Base-by-base conservation (phyloP, 2,797 vertebrate genomes). In the Helicolenus hilgendorfi region DNA sequence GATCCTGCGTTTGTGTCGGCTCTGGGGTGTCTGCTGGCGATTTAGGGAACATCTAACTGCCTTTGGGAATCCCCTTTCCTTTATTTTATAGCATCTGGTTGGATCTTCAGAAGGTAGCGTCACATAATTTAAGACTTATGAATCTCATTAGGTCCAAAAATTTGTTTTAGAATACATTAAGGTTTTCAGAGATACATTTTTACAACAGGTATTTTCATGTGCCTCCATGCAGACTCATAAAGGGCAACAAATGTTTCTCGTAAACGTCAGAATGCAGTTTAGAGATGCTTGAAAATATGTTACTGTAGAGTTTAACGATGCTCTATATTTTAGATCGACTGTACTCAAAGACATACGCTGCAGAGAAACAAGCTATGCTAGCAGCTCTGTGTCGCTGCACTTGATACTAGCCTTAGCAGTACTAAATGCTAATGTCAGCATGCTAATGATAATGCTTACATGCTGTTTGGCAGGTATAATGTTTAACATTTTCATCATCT, bases 1-100 rank as follows among this genome's bases (percentile, higher is more conserved):
- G 55, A 89, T 88, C 88, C 77, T 45, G 76, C 67, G n/a, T 82
- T 77, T 84, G 77, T 86, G 74, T 72, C 26, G 1, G 74, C 60
- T 83, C 22, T 15, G 5, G 70, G 24, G 81, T 72, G 75, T 81
- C 72, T 86, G 63, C 2, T 4, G 68, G 31, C 86, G 81, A 82
- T 87, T 90, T 73, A 73, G 33, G 45, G 58, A 15, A 27, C 62
- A 41, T 81, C 64, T 67, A 89, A 76, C 59, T 45, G 77, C 53
- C 62, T 85, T 83, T 41, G 83, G 15, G 79, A 81, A 38, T 24
- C 70, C 70, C 41, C 77, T 41, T 63, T 27, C 33, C 85, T 41
- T 70, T 4, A 77, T 60, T 77, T 60, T 70, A 81, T 18, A 71
- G 59, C 45, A 70, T 49, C 14, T 36, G 8, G 5, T 22, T 41